Base-by-base conservation (phyloP, 2,113 vertebrate genomes). In the zebrafish (Danio rerio) region DNA sequence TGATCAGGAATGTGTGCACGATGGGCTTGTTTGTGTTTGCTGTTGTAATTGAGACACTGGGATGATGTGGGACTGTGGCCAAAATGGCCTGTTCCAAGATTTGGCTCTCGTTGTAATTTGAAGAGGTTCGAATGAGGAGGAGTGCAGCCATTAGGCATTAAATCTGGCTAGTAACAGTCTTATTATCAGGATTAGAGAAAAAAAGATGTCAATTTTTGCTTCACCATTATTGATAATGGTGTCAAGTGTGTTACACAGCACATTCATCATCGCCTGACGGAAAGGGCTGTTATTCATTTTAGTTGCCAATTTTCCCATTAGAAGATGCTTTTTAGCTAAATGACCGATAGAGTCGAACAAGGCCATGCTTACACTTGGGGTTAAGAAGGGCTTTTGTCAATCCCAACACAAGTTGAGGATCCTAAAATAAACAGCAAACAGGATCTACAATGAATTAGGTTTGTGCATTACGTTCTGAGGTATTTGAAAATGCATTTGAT, bases 61-160 rank as follows among this genome's bases (percentile, higher is more conserved):
- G 21, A 65, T 15, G 18, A 79, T 78, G 62, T 69, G 66, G 16
- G 12, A 71, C 12, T 42, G 56, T 85, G 75, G 59, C 11, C 55
- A 43, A 77, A 77, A 58, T 42, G 50, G 55, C 49, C 59, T 76
- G 21, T 18, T 76, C 71, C 21, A 40, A 70, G 53, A 69, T 85
- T 66, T 58, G n/a, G n/a, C 61, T 82, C 62, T 78, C 5, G 43
- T 50, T 68, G 70, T 80, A 52, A 80, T 87, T 68, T 85, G 72
- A 81, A 80, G 76, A 76, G 65, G 74, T 45, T 68, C 20, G 52
- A 61, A 80, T 45, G 11, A 21, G 53, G 43, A 47, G 53, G 47
- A 59, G 62, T 45, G 9, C 31, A 69, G 65, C 65, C 58, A 47
- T 82, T 85, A 43, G 80, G 66, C 73, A 85, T 70, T 61, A n/a